Evolutionary conservation across 2,888 invertebrate species (phyloP).

Genomic region (Ischnus inquisitorius): DNA sequence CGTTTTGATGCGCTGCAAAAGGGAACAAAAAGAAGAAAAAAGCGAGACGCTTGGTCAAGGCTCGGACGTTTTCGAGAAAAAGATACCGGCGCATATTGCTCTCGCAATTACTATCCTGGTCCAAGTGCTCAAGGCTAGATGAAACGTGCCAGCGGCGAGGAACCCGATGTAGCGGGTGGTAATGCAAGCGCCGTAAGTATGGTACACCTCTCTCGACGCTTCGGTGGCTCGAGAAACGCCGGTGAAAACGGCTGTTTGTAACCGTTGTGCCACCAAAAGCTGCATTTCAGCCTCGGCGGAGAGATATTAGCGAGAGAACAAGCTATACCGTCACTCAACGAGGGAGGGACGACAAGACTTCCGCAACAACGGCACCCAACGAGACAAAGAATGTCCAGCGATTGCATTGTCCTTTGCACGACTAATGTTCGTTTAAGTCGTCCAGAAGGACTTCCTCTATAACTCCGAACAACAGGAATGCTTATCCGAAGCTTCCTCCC

Average conservation of each 20-base stretch:
- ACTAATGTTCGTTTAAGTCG: conserved; percentile 62
- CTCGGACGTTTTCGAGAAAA: conserved; percentile 41
- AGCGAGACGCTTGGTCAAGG: conserved; percentile 39
- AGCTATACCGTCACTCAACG: not conserved
- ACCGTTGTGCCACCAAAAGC: conserved; percentile 26
- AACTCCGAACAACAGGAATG: conserved; percentile 8
- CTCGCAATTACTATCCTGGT: conserved; percentile 72
- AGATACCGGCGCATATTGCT: conserved; percentile 67
- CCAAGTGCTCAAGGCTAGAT: conserved; percentile 70
- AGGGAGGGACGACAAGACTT: conserved; percentile 22
- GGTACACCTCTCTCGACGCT: conserved; percentile 24
- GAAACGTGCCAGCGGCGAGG: conserved; percentile 57
- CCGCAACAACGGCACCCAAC: conserved; percentile 36
- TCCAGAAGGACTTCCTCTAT: conserved; percentile 61
- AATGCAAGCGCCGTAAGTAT: conserved; percentile 56
- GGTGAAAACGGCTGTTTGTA: conserved; percentile 26
- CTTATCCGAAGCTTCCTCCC: conserved; percentile 37
- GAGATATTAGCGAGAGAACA: conserved; percentile 55
- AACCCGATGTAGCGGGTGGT: conserved; percentile 26
- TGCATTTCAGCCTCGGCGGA: conserved; percentile 18
- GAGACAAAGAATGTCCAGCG: conserved; percentile 68
- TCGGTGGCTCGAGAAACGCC: conserved; percentile 24
- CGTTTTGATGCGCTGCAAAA: conserved; percentile 39
- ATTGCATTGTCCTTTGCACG: conserved; percentile 68
- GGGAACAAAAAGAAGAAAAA: conserved; percentile 34